Conservation (phyloP, 2,888 invertebrate species). For the Camptogramma bilineatum region DNA sequence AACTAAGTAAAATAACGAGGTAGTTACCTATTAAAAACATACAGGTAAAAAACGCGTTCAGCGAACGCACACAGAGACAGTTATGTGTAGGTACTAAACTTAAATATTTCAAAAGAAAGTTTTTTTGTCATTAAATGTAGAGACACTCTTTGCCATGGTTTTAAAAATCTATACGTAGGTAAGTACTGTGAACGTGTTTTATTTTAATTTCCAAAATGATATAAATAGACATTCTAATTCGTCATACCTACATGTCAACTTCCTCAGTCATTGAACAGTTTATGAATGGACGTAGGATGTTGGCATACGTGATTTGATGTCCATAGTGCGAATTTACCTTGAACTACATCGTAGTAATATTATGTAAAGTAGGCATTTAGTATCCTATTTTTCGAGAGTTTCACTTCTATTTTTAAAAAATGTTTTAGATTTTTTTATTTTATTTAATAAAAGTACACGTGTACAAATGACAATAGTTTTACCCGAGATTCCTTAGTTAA, state of each 20-base stretch:
- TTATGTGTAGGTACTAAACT: no score
- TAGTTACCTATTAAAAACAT: no score
- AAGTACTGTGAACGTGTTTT: not conserved
- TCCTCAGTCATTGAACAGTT: conserved; percentile 21
- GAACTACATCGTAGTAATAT: not conserved
- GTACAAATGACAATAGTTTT: not conserved
- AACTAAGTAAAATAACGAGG: no score
- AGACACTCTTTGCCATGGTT: not conserved
- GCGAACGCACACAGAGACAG: no score
- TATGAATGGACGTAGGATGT: conserved; percentile 15
- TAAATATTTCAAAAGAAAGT: no score
- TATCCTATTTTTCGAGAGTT: not conserved
- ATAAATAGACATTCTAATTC: not conserved
- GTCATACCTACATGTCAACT: not conserved
- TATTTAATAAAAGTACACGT: not conserved
- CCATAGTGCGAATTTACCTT: not conserved
- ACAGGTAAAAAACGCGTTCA: no score
- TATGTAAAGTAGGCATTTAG: not conserved
- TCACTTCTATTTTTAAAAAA: not conserved
- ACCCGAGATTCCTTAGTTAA: conserved; percentile 30
- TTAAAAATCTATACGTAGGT: not conserved
- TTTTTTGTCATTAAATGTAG: not conserved
- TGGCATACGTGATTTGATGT: conserved; percentile 7
- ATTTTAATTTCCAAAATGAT: not conserved
- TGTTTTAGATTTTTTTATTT: not conserved